Conservation (phyloP, 1,140 invertebrate species). For the Eueides isabella region DNA sequence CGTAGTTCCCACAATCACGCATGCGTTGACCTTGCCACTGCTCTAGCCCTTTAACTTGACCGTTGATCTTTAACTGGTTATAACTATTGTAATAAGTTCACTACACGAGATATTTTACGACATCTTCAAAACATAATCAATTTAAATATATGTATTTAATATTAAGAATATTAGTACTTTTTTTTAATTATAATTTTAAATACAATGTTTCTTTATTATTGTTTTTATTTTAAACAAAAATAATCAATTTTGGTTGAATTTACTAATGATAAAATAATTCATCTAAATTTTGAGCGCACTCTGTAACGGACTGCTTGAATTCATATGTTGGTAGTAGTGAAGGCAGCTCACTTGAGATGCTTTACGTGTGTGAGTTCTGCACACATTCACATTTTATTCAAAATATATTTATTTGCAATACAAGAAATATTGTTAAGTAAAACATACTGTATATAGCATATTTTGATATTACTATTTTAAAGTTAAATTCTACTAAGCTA, state of each 20-base stretch:
- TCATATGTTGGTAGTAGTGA: slow-evolving; percentile 65
- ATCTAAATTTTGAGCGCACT: slow-evolving; percentile 45
- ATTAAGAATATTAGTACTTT: no score
- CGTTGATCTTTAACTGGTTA: slow-evolving; percentile 56
- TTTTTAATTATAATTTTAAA: no score
- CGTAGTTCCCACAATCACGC: slow-evolving; percentile 56
- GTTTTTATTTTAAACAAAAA: no score
- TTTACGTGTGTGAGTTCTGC: slow-evolving; percentile 47
- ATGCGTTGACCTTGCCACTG: slow-evolving; percentile 58
- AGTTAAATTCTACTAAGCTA: no score
- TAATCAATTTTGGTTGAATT: no score
- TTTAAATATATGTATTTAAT: not conserved
- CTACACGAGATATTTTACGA: not conserved
- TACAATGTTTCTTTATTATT: no score
- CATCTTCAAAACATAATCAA: not conserved
- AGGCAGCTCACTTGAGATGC: slow-evolving; percentile 72
- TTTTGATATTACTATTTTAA: not conserved
- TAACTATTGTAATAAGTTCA: slow-evolving; percentile 9
- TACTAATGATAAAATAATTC: slow-evolving; percentile 7
- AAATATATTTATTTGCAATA: slow-evolving; percentile 29
- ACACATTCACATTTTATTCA: slow-evolving; percentile 40
- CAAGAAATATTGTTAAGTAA: not conserved
- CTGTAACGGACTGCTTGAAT: slow-evolving; percentile 69
- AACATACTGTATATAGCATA: not conserved
- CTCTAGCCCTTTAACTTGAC: slow-evolving; percentile 55